These are phyloP conservation scores for Ophion obscuratus DNA, from an alignment of 2,888 invertebrate species.

Conservation along the genomic window DNA sequence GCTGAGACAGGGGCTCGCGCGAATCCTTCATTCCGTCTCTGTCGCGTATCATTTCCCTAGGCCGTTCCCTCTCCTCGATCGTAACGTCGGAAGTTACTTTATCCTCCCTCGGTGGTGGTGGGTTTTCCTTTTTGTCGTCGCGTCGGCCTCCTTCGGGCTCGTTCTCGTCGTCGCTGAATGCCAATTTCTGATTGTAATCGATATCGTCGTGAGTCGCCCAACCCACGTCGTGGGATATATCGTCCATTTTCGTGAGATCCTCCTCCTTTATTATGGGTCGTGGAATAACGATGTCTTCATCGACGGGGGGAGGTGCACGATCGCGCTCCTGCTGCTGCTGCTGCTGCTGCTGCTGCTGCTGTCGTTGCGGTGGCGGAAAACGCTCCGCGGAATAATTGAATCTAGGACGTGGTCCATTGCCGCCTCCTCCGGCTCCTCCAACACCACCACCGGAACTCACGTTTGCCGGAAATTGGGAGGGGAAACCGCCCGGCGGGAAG, in stretches of 20 bases:
- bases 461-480: slow-evolving; percentile 80
- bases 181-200: slow-evolving; percentile 97
- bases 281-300: slow-evolving; percentile 88
- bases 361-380: slow-evolving; percentile 78
- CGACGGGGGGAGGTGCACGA: slow-evolving; percentile 83
- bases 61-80: slow-evolving; percentile 77
- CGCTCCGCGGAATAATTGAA: slow-evolving; percentile 81
- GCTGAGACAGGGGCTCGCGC: slow-evolving; percentile 58
- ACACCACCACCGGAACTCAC: slow-evolving; percentile 74
- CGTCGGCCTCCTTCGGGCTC: slow-evolving; percentile 78
- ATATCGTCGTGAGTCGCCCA: slow-evolving; percentile 97
- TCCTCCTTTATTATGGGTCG: slow-evolving; percentile 97
- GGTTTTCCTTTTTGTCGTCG: slow-evolving; percentile 75
- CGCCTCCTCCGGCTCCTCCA: slow-evolving; percentile 57
- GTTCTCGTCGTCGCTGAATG: slow-evolving; percentile 97
- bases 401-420: slow-evolving; percentile 78
- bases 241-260: slow-evolving; percentile 96
- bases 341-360: slow-evolving; percentile 78
- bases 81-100: slow-evolving; percentile 68
- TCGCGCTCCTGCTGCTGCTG: slow-evolving; percentile 79
- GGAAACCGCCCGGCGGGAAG: slow-evolving; percentile 81
- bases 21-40: slow-evolving; percentile 66
- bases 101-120: slow-evolving; percentile 74
- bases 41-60: slow-evolving; percentile 74
- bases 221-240: slow-evolving; percentile 94